Conservation (phyloP, 2,888 invertebrate genomes). For the Brassicogethes aeneus region DNA sequence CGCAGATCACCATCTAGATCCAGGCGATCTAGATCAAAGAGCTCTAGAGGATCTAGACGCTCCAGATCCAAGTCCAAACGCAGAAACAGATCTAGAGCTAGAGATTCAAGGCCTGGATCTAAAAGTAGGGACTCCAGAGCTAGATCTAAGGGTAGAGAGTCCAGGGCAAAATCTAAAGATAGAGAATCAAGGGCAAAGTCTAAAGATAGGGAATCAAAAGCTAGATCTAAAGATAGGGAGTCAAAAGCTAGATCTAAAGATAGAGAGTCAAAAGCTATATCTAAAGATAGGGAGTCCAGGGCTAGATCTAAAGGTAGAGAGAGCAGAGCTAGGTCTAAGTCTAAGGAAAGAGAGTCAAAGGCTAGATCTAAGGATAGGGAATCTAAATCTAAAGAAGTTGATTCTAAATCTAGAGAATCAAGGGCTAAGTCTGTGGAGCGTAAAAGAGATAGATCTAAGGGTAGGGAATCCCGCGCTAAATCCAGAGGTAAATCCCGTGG, state of each 20-base stretch:
- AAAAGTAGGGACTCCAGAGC: conserved; percentile 7
- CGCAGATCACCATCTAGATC: conserved; percentile 26
- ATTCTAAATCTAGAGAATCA: conserved; percentile 15
- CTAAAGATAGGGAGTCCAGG: conserved; percentile 19
- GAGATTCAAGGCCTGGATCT: conserved; percentile 12
- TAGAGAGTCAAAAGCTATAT: conserved; percentile 17
- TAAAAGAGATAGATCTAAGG: conserved; percentile 18
- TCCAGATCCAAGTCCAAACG: conserved; percentile 26
- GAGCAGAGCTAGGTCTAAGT: conserved; percentile 17
- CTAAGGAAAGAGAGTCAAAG: conserved; percentile 30
- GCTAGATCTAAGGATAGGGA: conserved; percentile 23
- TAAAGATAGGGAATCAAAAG: conserved; percentile 13
- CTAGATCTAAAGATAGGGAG: conserved; percentile 13
- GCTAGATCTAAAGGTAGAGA: conserved; percentile 25
- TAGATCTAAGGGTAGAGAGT: conserved; percentile 18
- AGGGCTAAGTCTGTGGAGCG: conserved; percentile 23
- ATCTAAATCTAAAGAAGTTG: background rate
- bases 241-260: conserved; percentile 24
- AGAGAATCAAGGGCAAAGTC: conserved; percentile 7
- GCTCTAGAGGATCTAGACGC: conserved; percentile 36
- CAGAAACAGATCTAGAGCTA: conserved; percentile 10
- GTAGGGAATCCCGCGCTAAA: conserved; percentile 29
- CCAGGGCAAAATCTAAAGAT: conserved; percentile 15
- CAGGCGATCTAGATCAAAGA: conserved; percentile 11
- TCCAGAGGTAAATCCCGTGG: conserved; percentile 29